phyloP scores from a whole-genome alignment of 92 coral and sea anemone genomes.

The Heteractis magnifica region DNA sequence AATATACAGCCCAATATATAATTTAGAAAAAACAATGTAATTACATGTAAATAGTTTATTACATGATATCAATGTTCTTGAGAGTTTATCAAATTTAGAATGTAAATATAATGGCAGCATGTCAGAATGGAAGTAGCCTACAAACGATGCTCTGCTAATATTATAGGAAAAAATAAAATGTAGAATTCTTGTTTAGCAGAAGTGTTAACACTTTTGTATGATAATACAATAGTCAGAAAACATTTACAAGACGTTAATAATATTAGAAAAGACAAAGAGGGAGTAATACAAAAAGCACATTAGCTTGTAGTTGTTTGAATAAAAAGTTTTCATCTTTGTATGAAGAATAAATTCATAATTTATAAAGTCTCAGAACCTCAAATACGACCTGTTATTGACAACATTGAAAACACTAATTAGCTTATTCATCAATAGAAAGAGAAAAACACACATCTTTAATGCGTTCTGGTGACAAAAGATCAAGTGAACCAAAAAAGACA shows the following conservation, averaged over 20 bases:
- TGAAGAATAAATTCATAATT: not conserved
- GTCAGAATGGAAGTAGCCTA: not conserved
- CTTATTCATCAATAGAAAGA: not conserved
- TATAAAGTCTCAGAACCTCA: not conserved
- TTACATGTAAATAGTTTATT: conserved; percentile 14
- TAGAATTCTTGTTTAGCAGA: conserved; percentile 22
- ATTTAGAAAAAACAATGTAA: not conserved
- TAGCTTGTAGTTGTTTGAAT: not conserved
- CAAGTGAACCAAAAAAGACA: conserved; percentile 10
- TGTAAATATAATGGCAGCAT: not conserved
- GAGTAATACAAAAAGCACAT: not conserved
- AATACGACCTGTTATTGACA: not conserved
- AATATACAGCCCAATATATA: not conserved
- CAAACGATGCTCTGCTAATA: not conserved
- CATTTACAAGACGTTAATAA: not conserved
- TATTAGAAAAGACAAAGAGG: not conserved
- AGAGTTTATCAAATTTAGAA: not conserved
- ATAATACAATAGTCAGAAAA: conserved; percentile 46
- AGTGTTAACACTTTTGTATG: conserved; percentile 59
- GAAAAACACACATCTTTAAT: conserved; percentile 7
- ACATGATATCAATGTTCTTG: not conserved
- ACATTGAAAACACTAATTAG: not conserved
- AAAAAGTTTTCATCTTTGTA: not conserved
- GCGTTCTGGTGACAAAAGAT: conserved; percentile 9
- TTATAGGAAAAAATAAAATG: not conserved